A percentile compares a stretch with the other conserved stretches of the same genome.
Evolutionary conservation across 2,888 invertebrate genomes (phyloP).

Genomic region (Drosophila maculinotata): DNA sequence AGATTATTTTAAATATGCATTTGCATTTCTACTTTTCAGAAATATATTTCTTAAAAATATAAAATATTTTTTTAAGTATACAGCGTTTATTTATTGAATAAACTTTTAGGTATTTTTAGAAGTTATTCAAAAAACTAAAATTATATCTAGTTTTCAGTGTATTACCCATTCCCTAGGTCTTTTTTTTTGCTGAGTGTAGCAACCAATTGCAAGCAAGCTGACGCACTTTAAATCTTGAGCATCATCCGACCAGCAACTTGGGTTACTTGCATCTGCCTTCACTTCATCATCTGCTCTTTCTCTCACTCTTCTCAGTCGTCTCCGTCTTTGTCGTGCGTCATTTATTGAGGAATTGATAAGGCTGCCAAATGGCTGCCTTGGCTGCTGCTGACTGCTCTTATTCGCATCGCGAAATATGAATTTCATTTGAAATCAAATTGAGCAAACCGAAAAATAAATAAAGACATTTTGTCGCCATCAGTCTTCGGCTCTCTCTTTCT

Average conservation of each 20-base stretch:
- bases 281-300: background rate
- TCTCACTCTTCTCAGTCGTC: background rate
- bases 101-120: no score
- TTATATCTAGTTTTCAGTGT: no score
- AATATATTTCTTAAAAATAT: no score
- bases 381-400: background rate
- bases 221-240: slow-evolving; percentile 7
- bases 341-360: slow-evolving; percentile 73
- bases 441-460: slow-evolving; percentile 50
- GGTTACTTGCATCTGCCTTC: slow-evolving; percentile 1
- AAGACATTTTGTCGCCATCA: slow-evolving; percentile 68
- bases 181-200: slow-evolving; percentile 1
- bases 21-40: no score
- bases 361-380: slow-evolving; percentile 20
- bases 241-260: slow-evolving; percentile 7
- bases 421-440: slow-evolving; percentile 74
- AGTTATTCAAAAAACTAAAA: no score
- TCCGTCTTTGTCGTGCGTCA: slow-evolving; percentile 55
- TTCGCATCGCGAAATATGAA: slow-evolving; percentile 66
- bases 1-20: no score
- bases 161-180: no score
- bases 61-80: no score
- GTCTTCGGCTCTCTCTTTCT: slow-evolving; percentile 1
- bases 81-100: no score
- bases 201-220: background rate